Percentiles rank a stretch among this genome's conserved stretches.
Evolutionary conservation across 2,797 vertebrate species (phyloP).

Genomic region (Notolepis coatsorum): DNA sequence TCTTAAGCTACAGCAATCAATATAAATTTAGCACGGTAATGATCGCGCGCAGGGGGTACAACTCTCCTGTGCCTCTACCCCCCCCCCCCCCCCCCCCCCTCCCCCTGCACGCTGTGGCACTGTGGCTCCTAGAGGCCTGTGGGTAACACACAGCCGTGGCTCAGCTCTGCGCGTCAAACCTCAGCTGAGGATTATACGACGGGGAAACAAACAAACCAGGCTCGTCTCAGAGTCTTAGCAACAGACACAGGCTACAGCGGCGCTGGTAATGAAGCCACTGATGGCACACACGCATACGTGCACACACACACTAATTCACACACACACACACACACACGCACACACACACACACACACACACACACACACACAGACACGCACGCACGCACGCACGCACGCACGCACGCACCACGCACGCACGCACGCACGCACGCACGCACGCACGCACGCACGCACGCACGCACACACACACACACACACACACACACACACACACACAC

Average conservation of each 20-base stretch:
- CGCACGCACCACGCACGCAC: too few species aligned
- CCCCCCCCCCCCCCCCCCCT: slow-evolving; percentile 23
- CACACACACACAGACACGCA: neutral
- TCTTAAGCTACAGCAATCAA: slow-evolving; percentile 83
- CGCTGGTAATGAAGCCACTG: slow-evolving; percentile 56
- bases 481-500: neutral
- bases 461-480: slow-evolving; percentile 8
- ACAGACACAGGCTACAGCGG: slow-evolving; percentile 24
- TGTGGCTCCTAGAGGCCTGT: slow-evolving; percentile 60
- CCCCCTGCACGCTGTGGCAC: slow-evolving; percentile 19
- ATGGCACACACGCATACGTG: slow-evolving; percentile 17
- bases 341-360: neutral
- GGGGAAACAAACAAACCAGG: slow-evolving; percentile 57
- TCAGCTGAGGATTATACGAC: slow-evolving; percentile 62
- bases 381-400: slow-evolving; percentile 2
- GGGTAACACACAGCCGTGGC: slow-evolving; percentile 54
- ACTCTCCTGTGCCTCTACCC: slow-evolving; percentile 55
- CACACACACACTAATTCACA: slow-evolving; percentile 1
- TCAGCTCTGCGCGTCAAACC: slow-evolving; percentile 50
- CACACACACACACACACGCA: slow-evolving; percentile 7
- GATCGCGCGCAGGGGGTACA: slow-evolving; percentile 75
- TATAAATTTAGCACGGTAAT: slow-evolving; percentile 85
- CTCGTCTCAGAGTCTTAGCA: slow-evolving; percentile 48
- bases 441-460: neutral
- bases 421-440: neutral